phyloP scores from a whole-genome alignment of 2,888 invertebrate genomes.

The Lacanobia wlatinum region DNA sequence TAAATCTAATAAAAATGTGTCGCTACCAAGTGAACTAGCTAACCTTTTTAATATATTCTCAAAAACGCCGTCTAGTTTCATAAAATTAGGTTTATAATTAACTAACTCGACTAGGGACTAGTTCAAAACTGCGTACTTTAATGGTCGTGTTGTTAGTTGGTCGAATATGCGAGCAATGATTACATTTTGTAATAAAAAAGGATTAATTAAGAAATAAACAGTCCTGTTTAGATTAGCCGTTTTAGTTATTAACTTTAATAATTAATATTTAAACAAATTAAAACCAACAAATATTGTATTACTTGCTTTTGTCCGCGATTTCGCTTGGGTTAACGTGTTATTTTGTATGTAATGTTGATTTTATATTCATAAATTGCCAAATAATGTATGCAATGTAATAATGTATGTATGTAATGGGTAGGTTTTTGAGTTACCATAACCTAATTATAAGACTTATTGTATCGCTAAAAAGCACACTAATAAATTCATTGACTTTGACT shows the following conservation, averaged over 20 bases:
- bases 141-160: not conserved
- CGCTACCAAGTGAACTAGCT: not conserved
- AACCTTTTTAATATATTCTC: conserved; percentile 4
- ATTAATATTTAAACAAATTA: not conserved
- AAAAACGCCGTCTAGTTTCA: conserved; percentile 16
- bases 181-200: conserved; percentile 10
- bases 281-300: too few relatives aligned
- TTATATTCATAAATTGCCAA: too few relatives aligned
- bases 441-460: too few relatives aligned
- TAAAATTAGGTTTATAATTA: conserved; percentile 31
- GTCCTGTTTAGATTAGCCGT: not conserved
- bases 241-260: not conserved
- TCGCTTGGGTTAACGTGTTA: too few relatives aligned
- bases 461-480: too few relatives aligned
- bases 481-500: too few relatives aligned
- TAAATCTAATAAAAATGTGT: not conserved
- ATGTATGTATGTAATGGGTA: too few relatives aligned
- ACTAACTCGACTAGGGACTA: conserved; percentile 33
- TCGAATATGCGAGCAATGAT: conserved; percentile 11
- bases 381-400: too few relatives aligned
- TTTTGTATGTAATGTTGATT: too few relatives aligned
- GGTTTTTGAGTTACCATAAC: too few relatives aligned
- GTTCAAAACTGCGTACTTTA: conserved; percentile 23
- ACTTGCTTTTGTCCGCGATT: too few relatives aligned
- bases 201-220: not conserved